phyloP scores from a whole-genome alignment of 2,113 vertebrate genomes.

The Pelecanus crispus region DNA sequence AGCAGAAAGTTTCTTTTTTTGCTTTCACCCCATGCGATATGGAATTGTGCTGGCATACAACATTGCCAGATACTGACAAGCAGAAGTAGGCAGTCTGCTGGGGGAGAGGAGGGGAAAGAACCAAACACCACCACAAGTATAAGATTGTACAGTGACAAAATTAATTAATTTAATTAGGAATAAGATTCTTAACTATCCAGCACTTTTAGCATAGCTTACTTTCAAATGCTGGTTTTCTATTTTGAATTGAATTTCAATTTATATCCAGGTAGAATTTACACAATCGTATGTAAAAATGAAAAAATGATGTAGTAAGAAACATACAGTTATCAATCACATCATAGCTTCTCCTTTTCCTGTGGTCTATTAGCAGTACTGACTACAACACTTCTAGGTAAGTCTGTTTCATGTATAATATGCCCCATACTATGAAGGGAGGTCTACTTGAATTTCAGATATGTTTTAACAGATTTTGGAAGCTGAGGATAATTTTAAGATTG shows the following conservation, averaged over 20 bases:
- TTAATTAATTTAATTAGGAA: background rate
- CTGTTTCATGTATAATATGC: background rate
- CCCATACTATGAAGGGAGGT: background rate
- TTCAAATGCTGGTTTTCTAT: background rate
- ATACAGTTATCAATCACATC: background rate
- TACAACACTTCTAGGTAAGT: background rate
- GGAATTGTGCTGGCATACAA: background rate
- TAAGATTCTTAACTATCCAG: background rate
- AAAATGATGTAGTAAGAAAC: fast-evolving
- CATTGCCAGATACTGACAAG: background rate
- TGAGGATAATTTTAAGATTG: background rate
- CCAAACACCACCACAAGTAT: background rate
- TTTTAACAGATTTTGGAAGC: background rate
- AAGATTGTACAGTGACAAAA: background rate
- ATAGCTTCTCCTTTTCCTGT: background rate
- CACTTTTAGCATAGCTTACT: background rate
- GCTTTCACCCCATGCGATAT: background rate
- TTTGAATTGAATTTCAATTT: background rate
- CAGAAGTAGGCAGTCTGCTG: background rate
- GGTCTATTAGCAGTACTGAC: background rate
- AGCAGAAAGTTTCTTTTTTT: background rate
- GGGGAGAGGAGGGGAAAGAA: too few species aligned
- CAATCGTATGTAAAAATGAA: background rate
- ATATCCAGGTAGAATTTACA: background rate
- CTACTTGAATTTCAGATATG: background rate